phyloP scores from a whole-genome alignment of 2,797 vertebrate species.

The Delichon dasypus region DNA sequence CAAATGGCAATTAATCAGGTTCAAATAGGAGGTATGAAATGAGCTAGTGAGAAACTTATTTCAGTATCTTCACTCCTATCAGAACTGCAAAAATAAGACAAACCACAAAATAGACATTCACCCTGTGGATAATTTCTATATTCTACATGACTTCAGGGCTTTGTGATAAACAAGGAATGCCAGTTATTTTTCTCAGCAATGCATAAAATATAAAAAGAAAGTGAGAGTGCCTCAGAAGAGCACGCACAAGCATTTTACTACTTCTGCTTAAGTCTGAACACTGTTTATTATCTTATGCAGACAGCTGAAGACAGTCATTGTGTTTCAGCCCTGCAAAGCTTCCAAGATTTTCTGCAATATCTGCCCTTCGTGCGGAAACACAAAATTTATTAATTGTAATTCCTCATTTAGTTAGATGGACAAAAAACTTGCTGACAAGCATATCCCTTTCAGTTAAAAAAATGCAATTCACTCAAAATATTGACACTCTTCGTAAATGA shows the following conservation, averaged over 20 bases:
- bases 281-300: conserved; percentile 40
- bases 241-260: background rate
- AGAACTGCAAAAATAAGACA: background rate
- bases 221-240: background rate
- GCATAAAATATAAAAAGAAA: conserved; percentile 1
- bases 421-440: conserved; percentile 69
- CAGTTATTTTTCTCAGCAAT: background rate
- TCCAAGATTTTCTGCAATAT: conserved; percentile 50
- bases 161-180: background rate
- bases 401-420: conserved; percentile 62
- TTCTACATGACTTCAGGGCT: background rate
- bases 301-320: conserved; percentile 48
- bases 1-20: background rate
- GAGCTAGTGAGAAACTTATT: background rate
- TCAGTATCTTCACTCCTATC: background rate
- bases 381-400: conserved; percentile 51
- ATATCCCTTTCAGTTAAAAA: conserved; percentile 64
- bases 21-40: background rate
- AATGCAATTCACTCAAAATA: conserved; percentile 65
- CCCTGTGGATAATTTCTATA: background rate
- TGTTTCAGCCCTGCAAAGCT: conserved; percentile 11
- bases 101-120: background rate
- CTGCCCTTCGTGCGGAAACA: conserved; percentile 6
- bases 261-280: background rate
- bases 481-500: conserved; percentile 71